Evolutionary conservation across 2,888 invertebrate genomes (phyloP).

Genomic region (Arrhopalites spinosus): DNA sequence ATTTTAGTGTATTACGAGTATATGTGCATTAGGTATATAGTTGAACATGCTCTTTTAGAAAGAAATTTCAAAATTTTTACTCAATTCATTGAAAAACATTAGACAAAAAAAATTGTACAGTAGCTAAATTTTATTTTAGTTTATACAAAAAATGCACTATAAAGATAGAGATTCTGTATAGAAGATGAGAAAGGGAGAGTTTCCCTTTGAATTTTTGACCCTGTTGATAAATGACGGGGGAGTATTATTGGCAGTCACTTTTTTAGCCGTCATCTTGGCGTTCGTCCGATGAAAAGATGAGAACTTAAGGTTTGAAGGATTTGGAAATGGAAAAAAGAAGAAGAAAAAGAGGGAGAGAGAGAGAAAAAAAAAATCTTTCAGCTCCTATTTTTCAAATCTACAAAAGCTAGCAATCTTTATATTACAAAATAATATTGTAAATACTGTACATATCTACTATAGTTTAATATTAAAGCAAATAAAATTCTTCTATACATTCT

Average conservation of each 20-base stretch:
- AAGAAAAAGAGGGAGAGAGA: no score
- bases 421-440: neutral
- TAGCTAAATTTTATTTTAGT: no score
- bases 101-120: no score
- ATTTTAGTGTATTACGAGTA: neutral
- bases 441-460: neutral
- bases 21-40: neutral
- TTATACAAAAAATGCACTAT: no score
- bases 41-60: slow-evolving; percentile 1
- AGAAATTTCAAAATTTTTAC: no score
- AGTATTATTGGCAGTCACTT: slow-evolving; percentile 31
- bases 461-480: no score
- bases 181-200: neutral
- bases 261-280: slow-evolving; percentile 28
- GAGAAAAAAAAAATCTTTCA: slow-evolving; percentile 10
- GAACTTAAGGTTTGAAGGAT: no score
- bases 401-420: neutral
- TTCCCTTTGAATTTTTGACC: no score
- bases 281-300: neutral
- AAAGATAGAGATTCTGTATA: no score
- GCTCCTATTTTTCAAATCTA: neutral
- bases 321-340: neutral
- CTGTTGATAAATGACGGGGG: no score
- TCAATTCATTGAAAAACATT: no score
- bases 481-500: neutral